phyloP scores from a whole-genome alignment of 2,113 vertebrate genomes.

The Sinocyclocheilus rhinocerous region DNA sequence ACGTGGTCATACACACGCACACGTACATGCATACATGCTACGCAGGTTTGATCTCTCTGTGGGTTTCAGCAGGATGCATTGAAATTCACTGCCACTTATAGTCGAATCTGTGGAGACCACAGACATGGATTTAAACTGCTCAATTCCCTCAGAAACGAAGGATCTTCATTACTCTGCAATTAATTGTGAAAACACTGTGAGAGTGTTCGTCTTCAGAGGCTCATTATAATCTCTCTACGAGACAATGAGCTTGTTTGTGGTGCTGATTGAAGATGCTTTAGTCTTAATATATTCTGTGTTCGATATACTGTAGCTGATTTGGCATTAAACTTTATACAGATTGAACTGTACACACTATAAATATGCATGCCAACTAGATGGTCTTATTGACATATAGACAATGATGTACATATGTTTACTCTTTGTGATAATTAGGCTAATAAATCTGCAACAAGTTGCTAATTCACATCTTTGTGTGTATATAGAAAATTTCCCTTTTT shows the following conservation, averaged over 20 bases:
- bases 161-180: constrained; percentile 54
- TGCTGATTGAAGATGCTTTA: constrained; percentile 36
- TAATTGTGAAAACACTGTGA: constrained; percentile 49
- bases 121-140: constrained; percentile 16
- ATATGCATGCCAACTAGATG: not conserved
- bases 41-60: not conserved
- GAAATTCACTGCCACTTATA: constrained; percentile 17
- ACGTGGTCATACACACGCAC: constrained; percentile 10
- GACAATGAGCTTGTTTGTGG: constrained; percentile 39
- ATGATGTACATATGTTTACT: not conserved
- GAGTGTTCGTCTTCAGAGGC: constrained; percentile 37
- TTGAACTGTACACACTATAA: not conserved
- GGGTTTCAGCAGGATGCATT: not conserved
- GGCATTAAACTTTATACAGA: not conserved
- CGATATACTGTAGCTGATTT: not conserved
- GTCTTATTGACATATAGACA: not conserved
- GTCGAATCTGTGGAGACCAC: constrained; percentile 14
- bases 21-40: not conserved
- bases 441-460: not conserved
- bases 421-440: not conserved
- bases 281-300: constrained; percentile 11
- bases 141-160: constrained; percentile 41
- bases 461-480: not conserved
- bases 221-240: constrained; percentile 37
- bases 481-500: not conserved